Evolutionary conservation across 1,140 invertebrate genomes (phyloP).

Genomic region (Drosophila takahashii): DNA sequence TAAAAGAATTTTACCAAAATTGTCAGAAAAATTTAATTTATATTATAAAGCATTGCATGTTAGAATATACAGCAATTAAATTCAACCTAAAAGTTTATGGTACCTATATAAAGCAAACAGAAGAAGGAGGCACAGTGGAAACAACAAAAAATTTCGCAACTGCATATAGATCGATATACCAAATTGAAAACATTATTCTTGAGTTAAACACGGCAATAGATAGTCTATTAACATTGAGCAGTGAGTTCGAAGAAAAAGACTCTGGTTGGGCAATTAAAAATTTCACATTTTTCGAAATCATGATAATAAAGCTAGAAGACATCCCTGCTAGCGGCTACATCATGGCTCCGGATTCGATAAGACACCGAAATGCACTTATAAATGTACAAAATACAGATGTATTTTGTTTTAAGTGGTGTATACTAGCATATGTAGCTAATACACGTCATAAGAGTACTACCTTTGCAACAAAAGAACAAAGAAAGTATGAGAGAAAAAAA

Average conservation of each 20-base stretch:
- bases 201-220: too few relatives aligned
- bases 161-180: background rate
- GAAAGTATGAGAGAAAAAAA: too few relatives aligned
- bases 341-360: too few relatives aligned
- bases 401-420: too few relatives aligned
- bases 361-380: too few relatives aligned
- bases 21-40: background rate
- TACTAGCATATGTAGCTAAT: too few relatives aligned
- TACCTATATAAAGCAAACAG: background rate
- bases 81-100: background rate
- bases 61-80: background rate
- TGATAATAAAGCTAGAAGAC: background rate
- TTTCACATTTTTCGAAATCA: background rate
- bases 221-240: too few relatives aligned
- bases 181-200: too few relatives aligned
- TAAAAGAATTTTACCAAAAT: background rate
- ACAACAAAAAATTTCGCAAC: background rate
- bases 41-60: background rate
- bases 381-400: too few relatives aligned
- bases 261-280: background rate
- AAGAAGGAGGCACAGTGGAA: background rate
- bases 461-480: too few relatives aligned
- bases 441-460: background rate
- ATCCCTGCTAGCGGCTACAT: background rate
- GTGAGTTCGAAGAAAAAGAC: too few relatives aligned